phyloP scores from a whole-genome alignment of 1,140 invertebrate genomes.

The Agrilus planipennis region DNA sequence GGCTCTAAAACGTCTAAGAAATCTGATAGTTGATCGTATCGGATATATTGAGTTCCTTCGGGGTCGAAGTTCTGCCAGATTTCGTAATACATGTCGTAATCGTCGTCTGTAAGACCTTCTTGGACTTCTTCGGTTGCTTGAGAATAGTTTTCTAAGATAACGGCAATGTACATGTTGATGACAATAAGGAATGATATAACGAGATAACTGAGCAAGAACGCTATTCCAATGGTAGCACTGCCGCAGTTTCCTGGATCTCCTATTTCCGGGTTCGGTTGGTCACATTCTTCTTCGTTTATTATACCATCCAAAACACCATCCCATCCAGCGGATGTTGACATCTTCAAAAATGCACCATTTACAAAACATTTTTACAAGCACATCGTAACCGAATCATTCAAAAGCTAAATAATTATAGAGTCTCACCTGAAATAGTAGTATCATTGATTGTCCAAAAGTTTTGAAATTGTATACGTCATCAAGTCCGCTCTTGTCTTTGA shows the following conservation, averaged over 20 bases:
- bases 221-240: slow-evolving; percentile 82
- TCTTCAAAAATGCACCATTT: slow-evolving; percentile 41
- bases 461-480: slow-evolving; percentile 98
- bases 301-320: slow-evolving; percentile 90
- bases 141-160: slow-evolving; percentile 97
- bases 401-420: not conserved
- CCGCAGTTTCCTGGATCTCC: slow-evolving; percentile 85
- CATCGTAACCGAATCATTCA: not conserved
- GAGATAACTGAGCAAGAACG: slow-evolving; percentile 89
- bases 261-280: slow-evolving; percentile 72
- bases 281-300: slow-evolving; percentile 90
- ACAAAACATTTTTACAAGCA: not conserved
- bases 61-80: slow-evolving; percentile 99
- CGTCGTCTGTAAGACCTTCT: slow-evolving; percentile 94
- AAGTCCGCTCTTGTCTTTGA: slow-evolving; percentile 83
- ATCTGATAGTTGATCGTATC: slow-evolving; percentile 84
- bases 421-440: slow-evolving; percentile 87
- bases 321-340: slow-evolving; percentile 98
- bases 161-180: slow-evolving; percentile 99
- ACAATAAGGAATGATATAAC: slow-evolving; percentile 97
- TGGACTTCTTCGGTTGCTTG: slow-evolving; percentile 95
- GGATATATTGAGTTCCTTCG: slow-evolving; percentile 93
- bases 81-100: slow-evolving; percentile 99
- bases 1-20: slow-evolving; percentile 91
- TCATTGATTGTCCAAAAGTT: slow-evolving; percentile 97